Evolutionary conservation across 2,888 invertebrate genomes (phyloP), one percentile per base, ranked within the genome.

Genomic region (Sminthurides aquaticus): DNA sequence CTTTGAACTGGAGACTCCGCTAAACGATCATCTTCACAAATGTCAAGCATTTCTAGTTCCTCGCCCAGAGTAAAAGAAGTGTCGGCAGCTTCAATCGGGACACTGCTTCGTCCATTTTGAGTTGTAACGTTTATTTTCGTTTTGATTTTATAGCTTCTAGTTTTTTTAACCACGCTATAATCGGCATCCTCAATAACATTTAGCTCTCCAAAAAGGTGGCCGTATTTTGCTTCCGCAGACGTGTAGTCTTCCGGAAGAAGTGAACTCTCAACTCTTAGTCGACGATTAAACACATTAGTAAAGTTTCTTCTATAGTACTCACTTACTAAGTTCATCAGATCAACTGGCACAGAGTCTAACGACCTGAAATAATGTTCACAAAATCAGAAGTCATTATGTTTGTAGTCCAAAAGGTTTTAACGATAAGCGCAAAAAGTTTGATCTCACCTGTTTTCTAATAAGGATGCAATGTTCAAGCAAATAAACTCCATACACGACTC

Each of bases 401-500:
- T 20, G n/a, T 52, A 52, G 2, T 57, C 62, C 56, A 59, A 8
- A 54, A 29, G 58, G 27, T 8, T 8, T 55, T n/a, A 22, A 20
- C n/a, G n/a, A 57, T 26, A 24, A 43, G 49, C 22, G 5, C 2
- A 24, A 18, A 60, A 34, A 2, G 26, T 26, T 25, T n/a, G 20
- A 20, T 15, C 49, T 34, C 27, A 81, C 81, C 80, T 84, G 71
- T 84, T 84, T 78, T 89, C 88, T 3, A 92, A 79, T 15, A 91
- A 79, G 22, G 86, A 82, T 3, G 86, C 80, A 54, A 92, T 78
- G 78, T 93, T 93, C 58, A 87, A 80, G 3, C 85, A 84, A 66
- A 92, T 87, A 76, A 87, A 92, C 75, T 89, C 86, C 83, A 89
- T 84, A 77, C 88, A 88, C 67, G 85, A 85, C 18, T 80, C 79